These are phyloP conservation scores for Falco cherrug DNA, from an alignment of 2,797 vertebrate genomes.

Conservation along the genomic window DNA sequence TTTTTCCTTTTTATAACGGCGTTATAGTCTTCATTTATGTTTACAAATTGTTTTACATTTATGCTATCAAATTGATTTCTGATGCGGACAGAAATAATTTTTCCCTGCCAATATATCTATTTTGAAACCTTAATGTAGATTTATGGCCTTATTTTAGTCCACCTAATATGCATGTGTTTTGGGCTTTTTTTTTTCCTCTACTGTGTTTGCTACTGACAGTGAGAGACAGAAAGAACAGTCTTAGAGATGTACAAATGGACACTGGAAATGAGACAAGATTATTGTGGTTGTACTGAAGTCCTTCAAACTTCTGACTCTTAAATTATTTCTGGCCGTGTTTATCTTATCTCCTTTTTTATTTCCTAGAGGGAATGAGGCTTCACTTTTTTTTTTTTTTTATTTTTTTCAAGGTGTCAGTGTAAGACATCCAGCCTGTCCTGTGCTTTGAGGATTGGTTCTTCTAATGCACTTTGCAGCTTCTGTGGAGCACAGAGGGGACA, in stretches of 20 bases:
- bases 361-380: background rate
- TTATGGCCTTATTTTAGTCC: background rate
- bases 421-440: background rate
- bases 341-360: background rate
- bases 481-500: background rate
- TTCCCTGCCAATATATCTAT: background rate
- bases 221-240: background rate
- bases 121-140: background rate
- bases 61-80: background rate
- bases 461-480: background rate
- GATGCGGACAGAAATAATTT: background rate
- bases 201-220: background rate
- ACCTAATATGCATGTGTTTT: background rate
- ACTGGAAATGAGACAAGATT: background rate
- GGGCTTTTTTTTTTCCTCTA: background rate
- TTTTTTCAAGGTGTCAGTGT: background rate
- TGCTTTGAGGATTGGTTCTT: background rate
- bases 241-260: background rate
- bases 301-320: background rate
- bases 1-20: background rate
- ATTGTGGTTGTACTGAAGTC: background rate
- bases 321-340: background rate
- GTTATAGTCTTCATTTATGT: background rate
- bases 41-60: background rate
- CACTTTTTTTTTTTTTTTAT: no score